Base-by-base conservation (phyloP, 2,888 invertebrate genomes). In the Brassicogethes aeneus region DNA sequence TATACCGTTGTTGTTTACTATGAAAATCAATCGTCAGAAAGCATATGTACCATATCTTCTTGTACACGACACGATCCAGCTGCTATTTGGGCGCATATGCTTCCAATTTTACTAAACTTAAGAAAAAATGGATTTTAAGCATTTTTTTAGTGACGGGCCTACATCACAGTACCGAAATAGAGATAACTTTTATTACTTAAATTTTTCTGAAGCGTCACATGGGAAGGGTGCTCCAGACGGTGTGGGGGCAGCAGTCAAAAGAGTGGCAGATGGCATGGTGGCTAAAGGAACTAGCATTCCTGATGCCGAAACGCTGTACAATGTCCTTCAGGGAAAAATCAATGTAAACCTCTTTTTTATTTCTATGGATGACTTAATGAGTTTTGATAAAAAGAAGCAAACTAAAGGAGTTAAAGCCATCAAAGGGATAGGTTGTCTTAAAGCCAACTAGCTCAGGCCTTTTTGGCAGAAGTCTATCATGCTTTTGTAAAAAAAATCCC, bases 1-100 rank as follows among this genome's bases (percentile, higher is more conserved):
- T 16, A 40, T 16, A 40, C 29, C 23, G 23, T 23, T 23, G 23
- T 23, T 5, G 3, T 17, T 2, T 34, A 39, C 17, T 34, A n/a
- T 33, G 39, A 39, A 39, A 33, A 16, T 33, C 5, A 17, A 13
- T 8, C 12, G 15, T 14, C n/a, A 16, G 16, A 39, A 33, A 34
- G 8, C 2, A 15, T 17, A 14, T 39, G 34, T 16, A 39, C 33
- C 15, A 39, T 39, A n/a, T 33, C 39, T 39, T 12, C 7, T 17
- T 39, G 16, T 7, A 32, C 3, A 3, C 33, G 39, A 2, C 39
- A 39, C 32, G 34, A 39, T 16, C 39, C 39, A 2, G 16, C 17
- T 3, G 39, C 39, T 2, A 39, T 39, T 32, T 39, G 39, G 17
- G 34, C 34, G 7, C 23, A 23, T 10, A 7, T 23, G 23, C 7